phyloP scores from a whole-genome alignment of 2,888 invertebrate species.

The Cosmorhoe ocellata region DNA sequence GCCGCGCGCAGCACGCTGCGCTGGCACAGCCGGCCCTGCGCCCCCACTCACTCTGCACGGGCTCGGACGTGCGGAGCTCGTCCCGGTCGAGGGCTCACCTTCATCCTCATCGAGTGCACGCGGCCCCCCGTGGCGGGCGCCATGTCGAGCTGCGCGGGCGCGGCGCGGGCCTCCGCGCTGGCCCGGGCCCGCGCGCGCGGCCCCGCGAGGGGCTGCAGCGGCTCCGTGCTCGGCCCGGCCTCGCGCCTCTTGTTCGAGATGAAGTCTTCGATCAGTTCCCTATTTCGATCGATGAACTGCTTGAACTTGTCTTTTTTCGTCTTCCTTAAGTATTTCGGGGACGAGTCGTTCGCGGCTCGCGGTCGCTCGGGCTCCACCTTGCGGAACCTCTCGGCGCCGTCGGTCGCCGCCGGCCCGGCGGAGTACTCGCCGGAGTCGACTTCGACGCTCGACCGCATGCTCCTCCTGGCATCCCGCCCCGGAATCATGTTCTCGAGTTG shows the following conservation, averaged over 20 bases:
- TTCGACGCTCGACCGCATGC: slow-evolving; percentile 1
- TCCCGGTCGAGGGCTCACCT: slow-evolving; percentile 44
- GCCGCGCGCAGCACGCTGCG: slow-evolving; percentile 59
- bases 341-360: neutral
- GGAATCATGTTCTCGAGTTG: neutral
- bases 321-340: neutral
- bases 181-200: no score
- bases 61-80: neutral
- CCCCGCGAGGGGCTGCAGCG: slow-evolving; percentile 1
- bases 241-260: slow-evolving; percentile 6
- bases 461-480: slow-evolving; percentile 3
- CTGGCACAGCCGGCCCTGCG: slow-evolving; percentile 51
- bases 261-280: slow-evolving; percentile 34
- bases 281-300: slow-evolving; percentile 38
- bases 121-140: slow-evolving; percentile 52
- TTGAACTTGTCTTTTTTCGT: slow-evolving; percentile 34
- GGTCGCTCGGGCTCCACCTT: neutral
- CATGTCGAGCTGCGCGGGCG: slow-evolving; percentile 63
- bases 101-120: slow-evolving; percentile 41
- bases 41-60: no score
- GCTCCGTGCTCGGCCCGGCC: neutral
- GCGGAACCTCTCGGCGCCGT: neutral
- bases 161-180: neutral
- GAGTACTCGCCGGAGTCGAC: slow-evolving; percentile 3
- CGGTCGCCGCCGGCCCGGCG: neutral